Evolutionary conservation across 2,797 vertebrate species (phyloP).

Genomic region (Bradypodion ventrale): DNA sequence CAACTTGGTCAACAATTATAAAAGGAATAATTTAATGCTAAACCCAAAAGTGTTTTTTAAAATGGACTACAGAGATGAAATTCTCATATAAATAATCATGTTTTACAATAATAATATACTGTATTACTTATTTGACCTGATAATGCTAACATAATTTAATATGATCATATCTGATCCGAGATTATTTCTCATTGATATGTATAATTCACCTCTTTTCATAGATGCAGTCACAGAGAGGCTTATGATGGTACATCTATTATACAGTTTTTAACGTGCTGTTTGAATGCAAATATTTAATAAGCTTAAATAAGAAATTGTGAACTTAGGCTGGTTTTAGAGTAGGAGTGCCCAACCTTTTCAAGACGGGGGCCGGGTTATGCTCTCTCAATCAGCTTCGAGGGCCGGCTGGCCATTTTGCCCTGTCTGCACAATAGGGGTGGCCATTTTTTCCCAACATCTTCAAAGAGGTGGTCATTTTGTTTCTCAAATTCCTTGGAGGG

Average conservation of each 20-base stretch:
- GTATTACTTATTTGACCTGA: background rate
- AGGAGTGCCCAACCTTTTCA: too few species aligned
- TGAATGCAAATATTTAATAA: background rate
- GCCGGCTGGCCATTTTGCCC: too few species aligned
- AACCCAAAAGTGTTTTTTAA: too few species aligned
- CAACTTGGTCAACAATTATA: background rate
- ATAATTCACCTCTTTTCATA: background rate
- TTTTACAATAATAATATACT: background rate
- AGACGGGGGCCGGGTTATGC: too few species aligned
- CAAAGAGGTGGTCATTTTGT: too few species aligned
- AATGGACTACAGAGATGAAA: too few species aligned
- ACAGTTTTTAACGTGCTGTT: background rate
- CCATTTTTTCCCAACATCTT: too few species aligned
- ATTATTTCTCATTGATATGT: background rate
- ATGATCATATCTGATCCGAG: background rate
- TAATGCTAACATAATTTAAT: background rate
- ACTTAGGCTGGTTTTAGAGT: background rate
- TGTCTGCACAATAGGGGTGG: too few species aligned
- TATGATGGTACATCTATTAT: background rate
- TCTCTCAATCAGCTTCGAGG: too few species aligned
- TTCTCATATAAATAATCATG: background rate
- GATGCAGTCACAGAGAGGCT: background rate
- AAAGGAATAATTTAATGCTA: background rate
- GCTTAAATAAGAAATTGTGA: too few species aligned
- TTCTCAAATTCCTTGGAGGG: too few species aligned